These are phyloP conservation scores for Meta bourneti DNA, from an alignment of 2,888 invertebrate genomes.

Conservation along the genomic window DNA sequence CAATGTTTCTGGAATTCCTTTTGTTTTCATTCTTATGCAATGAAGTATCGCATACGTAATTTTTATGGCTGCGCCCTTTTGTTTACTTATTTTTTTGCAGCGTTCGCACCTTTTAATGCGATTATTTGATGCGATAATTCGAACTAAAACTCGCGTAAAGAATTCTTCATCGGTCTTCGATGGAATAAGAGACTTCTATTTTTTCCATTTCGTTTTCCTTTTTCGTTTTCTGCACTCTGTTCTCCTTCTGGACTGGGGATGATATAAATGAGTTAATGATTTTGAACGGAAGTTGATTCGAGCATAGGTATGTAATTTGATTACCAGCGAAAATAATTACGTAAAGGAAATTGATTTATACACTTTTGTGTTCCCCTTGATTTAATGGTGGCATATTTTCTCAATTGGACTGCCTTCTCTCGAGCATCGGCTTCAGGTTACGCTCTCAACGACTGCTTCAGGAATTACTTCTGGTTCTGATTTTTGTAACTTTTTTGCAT, in stretches of 20 bases:
- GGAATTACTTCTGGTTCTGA: neutral
- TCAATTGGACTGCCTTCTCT: neutral
- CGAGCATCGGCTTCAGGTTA: constrained; percentile 4
- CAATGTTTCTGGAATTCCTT: neutral
- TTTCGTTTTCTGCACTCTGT: constrained; percentile 14
- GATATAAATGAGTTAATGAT: constrained; percentile 49
- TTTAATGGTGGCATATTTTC: constrained; percentile 46
- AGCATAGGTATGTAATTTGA: constrained; percentile 62
- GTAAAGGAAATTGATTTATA: constrained; percentile 50
- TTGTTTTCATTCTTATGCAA: neutral
- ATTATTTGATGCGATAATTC: constrained; percentile 43
- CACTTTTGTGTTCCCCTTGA: constrained; percentile 27
- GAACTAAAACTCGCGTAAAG: constrained; percentile 16
- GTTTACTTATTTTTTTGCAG: neutral
- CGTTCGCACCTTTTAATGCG: constrained; percentile 18
- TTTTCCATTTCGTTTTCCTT: neutral
- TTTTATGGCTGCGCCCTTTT: neutral
- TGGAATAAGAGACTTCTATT: constrained; percentile 20
- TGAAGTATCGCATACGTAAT: neutral
- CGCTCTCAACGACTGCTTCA: neutral
- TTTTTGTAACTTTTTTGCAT: neutral
- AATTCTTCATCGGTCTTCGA: constrained; percentile 25
- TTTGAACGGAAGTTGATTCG: constrained; percentile 54
- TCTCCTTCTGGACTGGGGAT: neutral
- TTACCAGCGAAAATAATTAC: constrained; percentile 54